Base-by-base conservation (phyloP, 2,888 invertebrate genomes). In the Harpagoxenus sublaevis region DNA sequence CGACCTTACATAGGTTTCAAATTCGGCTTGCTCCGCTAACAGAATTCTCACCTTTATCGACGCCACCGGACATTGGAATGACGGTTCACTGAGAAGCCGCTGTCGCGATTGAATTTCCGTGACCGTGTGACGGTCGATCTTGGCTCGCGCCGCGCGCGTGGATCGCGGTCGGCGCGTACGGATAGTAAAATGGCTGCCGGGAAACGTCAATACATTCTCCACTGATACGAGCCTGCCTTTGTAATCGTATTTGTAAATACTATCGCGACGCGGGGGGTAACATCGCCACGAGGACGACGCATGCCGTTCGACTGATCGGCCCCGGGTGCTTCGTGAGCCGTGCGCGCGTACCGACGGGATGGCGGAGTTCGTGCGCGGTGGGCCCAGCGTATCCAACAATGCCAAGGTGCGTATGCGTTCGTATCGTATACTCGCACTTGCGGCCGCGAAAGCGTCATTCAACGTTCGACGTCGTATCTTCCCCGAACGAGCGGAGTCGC, bases 331-430 rank as follows among this genome's bases (percentile, higher is more conserved):
- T 87, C 66, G 87, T 83, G n/a, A 83, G 82, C 84, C 82, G 86
- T 85, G 88, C 86, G 84, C 73, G 84, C 90, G 86, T 35, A 6
- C 35, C 35, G 35, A 35, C 35, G 35, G 65, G 73, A 96, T 96
- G 96, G 96, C 96, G 91, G 96, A 96, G 92, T 95, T 96, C 89
- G 95, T 96, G 86, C 95, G 96, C 88, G 95, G 95, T 89, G 95
- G 95, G 85, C 95, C 95, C 83, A 95, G 95, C 90, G 94, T 95
- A 86, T 95, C 95, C 75, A 95, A 95, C 89, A 94, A 94, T 91
- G 94, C 95, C 77, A 95, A 95, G 94, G 96, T 95, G 93, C 93
- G 79, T 83, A 12, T 95, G 93, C 94, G 75, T 84, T 4, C 35
- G 35, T 35, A 6, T 35, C 35, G 8, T 5, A 5, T 28, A 28